Evolutionary conservation across 2,797 vertebrate genomes (phyloP).

Genomic region (Leptatherina wallacei): DNA sequence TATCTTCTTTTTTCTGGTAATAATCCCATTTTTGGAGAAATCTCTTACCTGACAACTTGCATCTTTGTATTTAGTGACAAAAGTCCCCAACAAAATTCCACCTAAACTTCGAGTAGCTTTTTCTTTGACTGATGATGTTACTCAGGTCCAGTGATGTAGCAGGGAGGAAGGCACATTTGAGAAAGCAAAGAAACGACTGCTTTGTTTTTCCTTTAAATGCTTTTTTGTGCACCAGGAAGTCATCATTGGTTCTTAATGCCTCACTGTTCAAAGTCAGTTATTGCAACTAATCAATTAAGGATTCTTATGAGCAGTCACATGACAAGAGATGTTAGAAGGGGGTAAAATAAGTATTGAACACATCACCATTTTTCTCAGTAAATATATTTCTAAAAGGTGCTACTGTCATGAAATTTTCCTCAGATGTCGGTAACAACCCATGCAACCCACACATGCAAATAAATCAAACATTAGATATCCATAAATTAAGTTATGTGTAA

Average conservation of each 20-base stretch:
- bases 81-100: slow-evolving; percentile 1
- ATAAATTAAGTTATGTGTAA: too few species aligned
- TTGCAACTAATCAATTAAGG: slow-evolving; percentile 60
- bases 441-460: too few species aligned
- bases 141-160: slow-evolving; percentile 8
- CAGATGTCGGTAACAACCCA: too few species aligned
- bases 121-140: slow-evolving; percentile 1
- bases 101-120: neutral
- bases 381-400: too few species aligned
- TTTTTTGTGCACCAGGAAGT: neutral
- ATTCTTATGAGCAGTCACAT: slow-evolving; percentile 38
- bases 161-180: neutral
- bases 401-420: too few species aligned
- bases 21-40: neutral
- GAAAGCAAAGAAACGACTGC: neutral
- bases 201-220: neutral
- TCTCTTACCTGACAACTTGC: slow-evolving; percentile 74
- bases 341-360: too few species aligned
- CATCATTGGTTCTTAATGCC: slow-evolving; percentile 17
- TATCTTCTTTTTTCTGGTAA: neutral
- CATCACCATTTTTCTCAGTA: too few species aligned
- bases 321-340: slow-evolving; percentile 3
- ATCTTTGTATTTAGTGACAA: slow-evolving; percentile 47
- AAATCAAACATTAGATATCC: too few species aligned
- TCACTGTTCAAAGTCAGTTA: slow-evolving; percentile 43